These are phyloP conservation scores for Microtus richardsoni DNA, from an alignment of 2,113 vertebrate species.

Conservation along the genomic window DNA sequence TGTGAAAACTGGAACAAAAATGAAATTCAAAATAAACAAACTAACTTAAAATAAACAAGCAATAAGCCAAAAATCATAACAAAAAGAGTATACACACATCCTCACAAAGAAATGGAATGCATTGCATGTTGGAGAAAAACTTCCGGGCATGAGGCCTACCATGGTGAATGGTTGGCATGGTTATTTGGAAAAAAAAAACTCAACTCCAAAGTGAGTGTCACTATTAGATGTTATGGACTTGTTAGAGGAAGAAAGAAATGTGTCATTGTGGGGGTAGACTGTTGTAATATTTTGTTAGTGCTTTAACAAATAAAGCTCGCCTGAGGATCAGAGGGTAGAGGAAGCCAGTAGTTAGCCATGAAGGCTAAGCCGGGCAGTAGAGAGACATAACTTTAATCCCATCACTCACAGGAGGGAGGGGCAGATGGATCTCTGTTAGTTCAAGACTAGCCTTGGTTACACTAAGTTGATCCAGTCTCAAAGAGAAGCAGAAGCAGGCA, in stretches of 20 bases:
- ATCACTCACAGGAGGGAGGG: too few relatives aligned
- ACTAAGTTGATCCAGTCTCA: too few relatives aligned
- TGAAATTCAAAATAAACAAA: neutral
- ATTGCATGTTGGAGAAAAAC: neutral
- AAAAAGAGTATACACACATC: neutral
- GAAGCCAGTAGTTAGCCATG: too few relatives aligned
- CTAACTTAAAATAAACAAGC: neutral
- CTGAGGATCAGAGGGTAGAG: too few relatives aligned
- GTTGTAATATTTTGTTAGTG: too few relatives aligned
- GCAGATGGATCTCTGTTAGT: too few relatives aligned
- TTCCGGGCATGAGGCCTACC: neutral
- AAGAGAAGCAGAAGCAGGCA: too few relatives aligned
- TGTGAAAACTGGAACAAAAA: neutral
- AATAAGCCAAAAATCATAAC: neutral
- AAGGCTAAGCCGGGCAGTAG: too few relatives aligned
- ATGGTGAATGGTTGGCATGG: neutral
- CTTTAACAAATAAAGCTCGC: too few relatives aligned
- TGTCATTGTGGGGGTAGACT: neutral
- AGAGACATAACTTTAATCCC: too few relatives aligned
- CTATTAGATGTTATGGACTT: neutral
- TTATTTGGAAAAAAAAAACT: neutral
- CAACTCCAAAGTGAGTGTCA: neutral
- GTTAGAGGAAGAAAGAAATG: neutral
- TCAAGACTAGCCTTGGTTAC: too few relatives aligned
- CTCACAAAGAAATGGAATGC: neutral